Conservation (phyloP, 2,797 vertebrate genomes). For the Saxicola maurus region DNA sequence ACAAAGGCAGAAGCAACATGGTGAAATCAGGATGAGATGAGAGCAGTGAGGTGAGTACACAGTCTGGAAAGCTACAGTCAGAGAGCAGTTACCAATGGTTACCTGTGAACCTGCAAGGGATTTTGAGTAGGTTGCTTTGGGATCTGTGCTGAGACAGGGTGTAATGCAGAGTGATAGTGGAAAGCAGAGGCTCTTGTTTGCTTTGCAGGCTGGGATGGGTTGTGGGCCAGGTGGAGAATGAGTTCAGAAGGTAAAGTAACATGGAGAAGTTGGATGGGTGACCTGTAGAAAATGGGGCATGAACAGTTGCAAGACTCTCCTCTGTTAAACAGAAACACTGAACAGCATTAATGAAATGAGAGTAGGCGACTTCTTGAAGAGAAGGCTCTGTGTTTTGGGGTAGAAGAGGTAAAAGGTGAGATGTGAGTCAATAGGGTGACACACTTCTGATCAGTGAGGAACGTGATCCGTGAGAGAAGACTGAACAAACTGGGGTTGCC, state of each 20-base stretch:
- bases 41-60: not conserved
- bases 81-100: not conserved
- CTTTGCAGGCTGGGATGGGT: not conserved
- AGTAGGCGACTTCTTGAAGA: not conserved
- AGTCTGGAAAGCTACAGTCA: not conserved
- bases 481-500: not conserved
- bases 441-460: not conserved
- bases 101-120: not conserved
- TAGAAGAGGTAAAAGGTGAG: not conserved
- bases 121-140: not conserved
- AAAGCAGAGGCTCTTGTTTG: not conserved
- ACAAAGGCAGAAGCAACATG: not conserved
- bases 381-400: not conserved
- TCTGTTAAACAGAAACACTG: not conserved
- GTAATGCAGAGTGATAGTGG: accelerated
- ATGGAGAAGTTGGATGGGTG: not conserved
- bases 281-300: not conserved
- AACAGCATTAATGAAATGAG: not conserved
- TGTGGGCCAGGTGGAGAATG: not conserved
- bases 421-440: not conserved
- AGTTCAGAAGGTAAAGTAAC: not conserved
- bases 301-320: not conserved
- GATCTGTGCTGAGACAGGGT: not conserved
- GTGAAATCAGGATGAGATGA: not conserved
- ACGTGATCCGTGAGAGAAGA: not conserved